Evolutionary conservation across 2,797 vertebrate species (phyloP).

Genomic region (Tolypeutes matacus): DNA sequence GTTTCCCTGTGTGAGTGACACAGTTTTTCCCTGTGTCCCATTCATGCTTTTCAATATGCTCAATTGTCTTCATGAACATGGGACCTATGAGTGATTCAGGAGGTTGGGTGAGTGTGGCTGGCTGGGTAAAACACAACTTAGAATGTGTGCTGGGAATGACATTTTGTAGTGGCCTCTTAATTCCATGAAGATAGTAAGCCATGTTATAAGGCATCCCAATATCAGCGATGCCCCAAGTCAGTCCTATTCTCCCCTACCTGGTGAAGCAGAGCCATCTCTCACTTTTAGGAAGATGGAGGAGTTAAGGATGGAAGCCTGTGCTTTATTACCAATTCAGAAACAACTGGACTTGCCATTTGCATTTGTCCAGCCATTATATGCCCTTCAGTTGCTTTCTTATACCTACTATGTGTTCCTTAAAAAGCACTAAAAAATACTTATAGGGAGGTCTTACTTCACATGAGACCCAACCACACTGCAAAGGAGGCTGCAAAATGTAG

Average conservation of each 20-base stretch:
- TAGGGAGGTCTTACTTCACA: not conserved
- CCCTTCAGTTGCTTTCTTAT: not conserved
- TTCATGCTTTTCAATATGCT: not conserved
- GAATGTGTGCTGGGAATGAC: not conserved
- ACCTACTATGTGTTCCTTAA: not conserved
- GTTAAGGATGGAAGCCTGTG: not conserved
- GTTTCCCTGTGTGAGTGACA: not conserved
- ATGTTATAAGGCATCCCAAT: not conserved
- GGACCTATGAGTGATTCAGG: not conserved
- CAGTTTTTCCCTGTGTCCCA: not conserved
- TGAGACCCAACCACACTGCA: not conserved
- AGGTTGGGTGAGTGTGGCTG: not conserved
- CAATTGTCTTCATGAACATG: not conserved
- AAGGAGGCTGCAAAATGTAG: too few relatives aligned
- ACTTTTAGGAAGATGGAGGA: not conserved
- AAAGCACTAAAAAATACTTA: slow-evolving; percentile 10
- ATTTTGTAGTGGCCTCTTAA: not conserved
- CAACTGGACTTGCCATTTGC: not conserved
- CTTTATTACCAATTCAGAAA: not conserved
- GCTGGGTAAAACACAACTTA: not conserved
- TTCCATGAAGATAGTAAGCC: not conserved
- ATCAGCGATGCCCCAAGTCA: not conserved
- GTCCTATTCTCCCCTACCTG: not conserved
- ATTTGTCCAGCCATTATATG: not conserved
- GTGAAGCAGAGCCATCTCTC: not conserved